These are phyloP conservation scores for Bactericera cockerelli DNA, from an alignment of 1,140 invertebrate species.

Conservation along the genomic window DNA sequence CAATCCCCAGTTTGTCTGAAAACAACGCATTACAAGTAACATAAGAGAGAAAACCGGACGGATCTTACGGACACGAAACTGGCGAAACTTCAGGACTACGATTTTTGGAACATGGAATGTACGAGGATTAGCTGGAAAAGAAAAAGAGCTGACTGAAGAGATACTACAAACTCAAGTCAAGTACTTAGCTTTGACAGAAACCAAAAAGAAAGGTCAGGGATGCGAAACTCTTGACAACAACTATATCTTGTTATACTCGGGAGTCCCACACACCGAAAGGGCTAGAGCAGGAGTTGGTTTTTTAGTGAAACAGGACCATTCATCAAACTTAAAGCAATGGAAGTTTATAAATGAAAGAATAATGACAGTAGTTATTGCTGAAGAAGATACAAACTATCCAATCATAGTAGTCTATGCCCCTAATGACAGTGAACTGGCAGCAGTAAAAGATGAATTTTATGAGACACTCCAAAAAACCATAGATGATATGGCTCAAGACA, in stretches of 20 bases:
- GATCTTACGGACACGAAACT: neutral
- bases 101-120: conserved; percentile 15
- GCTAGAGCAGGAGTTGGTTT: conserved; percentile 8
- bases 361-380: neutral
- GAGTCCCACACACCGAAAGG: neutral
- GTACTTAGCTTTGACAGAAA: conserved; percentile 16
- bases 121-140: conserved; percentile 14
- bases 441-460: conserved; percentile 9
- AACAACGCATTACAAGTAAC: neutral
- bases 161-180: conserved; percentile 9
- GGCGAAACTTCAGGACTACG: neutral
- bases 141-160: conserved; percentile 13
- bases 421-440: neutral
- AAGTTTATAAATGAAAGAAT: conserved; percentile 11
- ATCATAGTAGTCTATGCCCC: neutral
- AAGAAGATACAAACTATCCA: neutral
- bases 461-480: conserved; percentile 10
- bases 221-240: conserved; percentile 9
- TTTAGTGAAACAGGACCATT: neutral
- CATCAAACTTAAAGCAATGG: conserved; percentile 1
- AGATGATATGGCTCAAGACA: neutral
- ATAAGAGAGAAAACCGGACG: conserved; percentile 7
- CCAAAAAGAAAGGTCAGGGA: conserved; percentile 17
- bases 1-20: neutral
- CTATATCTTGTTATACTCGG: conserved; percentile 10